Evolutionary conservation across 2,797 vertebrate genomes (phyloP).

Genomic region (Chaunax sp.): DNA sequence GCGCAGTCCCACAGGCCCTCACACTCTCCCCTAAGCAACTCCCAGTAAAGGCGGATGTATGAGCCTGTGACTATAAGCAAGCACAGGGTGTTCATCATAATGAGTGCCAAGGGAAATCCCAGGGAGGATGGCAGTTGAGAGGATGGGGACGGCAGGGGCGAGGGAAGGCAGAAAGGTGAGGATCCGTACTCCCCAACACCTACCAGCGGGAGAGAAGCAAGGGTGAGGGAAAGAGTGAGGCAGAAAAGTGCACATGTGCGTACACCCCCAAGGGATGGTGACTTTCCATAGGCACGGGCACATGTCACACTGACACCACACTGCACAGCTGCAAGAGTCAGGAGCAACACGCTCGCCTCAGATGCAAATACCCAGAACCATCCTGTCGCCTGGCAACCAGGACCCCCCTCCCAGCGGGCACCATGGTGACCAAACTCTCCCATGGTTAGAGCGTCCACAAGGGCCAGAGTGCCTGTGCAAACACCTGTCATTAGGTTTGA

Average conservation of each 20-base stretch:
- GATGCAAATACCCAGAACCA: constrained; percentile 93
- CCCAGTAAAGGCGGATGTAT: constrained; percentile 94
- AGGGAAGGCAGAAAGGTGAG: constrained; percentile 93
- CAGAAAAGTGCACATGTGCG: constrained; percentile 87
- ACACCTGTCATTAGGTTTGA: constrained; percentile 91
- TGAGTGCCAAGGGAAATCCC: constrained; percentile 90
- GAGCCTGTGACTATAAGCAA: constrained; percentile 92
- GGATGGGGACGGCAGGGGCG: constrained; percentile 86
- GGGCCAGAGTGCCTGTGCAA: constrained; percentile 89
- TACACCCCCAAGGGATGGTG: constrained; percentile 83
- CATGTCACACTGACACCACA: constrained; percentile 90
- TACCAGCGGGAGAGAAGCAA: constrained; percentile 87
- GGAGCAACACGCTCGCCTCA: constrained; percentile 89
- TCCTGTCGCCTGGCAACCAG: constrained; percentile 89
- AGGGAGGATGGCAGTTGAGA: constrained; percentile 84
- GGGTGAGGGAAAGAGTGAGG: constrained; percentile 83
- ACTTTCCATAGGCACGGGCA: constrained; percentile 85
- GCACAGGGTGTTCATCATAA: constrained; percentile 94
- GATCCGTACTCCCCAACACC: constrained; percentile 91
- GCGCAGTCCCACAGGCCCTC: constrained; percentile 92
- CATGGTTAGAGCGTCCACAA: constrained; percentile 89
- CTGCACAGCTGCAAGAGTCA: constrained; percentile 91
- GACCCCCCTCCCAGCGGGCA: constrained; percentile 90
- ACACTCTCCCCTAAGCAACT: constrained; percentile 89
- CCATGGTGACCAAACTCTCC: constrained; percentile 90